Percentiles rank a stretch among this genome's conserved stretches.
Conservation (phyloP, 2,888 invertebrate species). For the Acronicta alni region DNA sequence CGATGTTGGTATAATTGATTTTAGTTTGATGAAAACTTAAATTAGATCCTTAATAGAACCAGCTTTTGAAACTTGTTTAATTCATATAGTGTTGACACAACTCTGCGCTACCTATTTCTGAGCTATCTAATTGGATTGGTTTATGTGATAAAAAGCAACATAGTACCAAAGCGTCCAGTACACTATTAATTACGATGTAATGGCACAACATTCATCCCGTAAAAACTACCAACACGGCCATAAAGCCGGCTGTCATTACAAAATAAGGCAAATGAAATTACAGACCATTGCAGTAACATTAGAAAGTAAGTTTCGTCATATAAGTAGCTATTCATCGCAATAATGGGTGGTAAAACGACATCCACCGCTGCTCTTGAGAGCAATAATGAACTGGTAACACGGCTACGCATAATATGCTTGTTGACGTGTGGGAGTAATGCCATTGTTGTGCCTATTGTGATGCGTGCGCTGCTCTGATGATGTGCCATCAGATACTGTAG, state of each 20-base stretch:
- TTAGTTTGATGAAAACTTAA: conserved; percentile 41
- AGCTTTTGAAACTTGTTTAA: conserved; percentile 26
- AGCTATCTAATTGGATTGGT: conserved; percentile 28
- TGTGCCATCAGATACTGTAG: conserved; percentile 58
- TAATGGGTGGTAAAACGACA: conserved; percentile 67
- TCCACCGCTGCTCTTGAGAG: conserved; percentile 65
- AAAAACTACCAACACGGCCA: conserved; percentile 50
- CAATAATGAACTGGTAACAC: conserved; percentile 72
- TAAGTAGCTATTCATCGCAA: conserved; percentile 76
- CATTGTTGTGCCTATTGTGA: conserved; percentile 70
- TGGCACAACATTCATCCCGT: conserved; percentile 38
- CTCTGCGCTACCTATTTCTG: conserved; percentile 1
- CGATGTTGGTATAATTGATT: conserved; percentile 32
- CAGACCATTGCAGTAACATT: conserved; percentile 74
- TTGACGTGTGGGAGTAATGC: conserved; percentile 75
- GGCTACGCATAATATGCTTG: conserved; percentile 68
- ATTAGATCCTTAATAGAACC: conserved; percentile 26
- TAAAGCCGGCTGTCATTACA: conserved; percentile 66
- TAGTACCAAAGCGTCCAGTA: conserved; percentile 14
- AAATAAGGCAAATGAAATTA: conserved; percentile 71
- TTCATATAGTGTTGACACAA: conserved; percentile 19
- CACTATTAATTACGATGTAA: conserved; percentile 33
- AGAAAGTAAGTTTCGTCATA: conserved; percentile 83
- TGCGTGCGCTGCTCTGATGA: conserved; percentile 54
- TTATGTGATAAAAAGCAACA: background rate